Evolutionary conservation across 64 coral and sea anemone species (phyloP).

Genomic region (Acropora tenuis): DNA sequence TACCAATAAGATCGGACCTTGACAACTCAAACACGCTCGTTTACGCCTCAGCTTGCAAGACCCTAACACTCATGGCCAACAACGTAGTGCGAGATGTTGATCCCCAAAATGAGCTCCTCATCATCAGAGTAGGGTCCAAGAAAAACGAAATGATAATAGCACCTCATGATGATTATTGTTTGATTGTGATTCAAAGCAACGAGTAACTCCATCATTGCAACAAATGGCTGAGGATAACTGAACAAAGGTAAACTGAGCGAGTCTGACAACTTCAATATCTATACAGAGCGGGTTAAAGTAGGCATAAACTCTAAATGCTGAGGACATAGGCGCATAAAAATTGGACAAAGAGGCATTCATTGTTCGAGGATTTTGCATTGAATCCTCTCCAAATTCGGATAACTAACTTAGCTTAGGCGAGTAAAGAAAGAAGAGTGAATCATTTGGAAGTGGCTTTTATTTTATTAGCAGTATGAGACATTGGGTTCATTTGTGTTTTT

Average conservation of each 20-base stretch:
- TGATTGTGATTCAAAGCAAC: slow-evolving; percentile 79
- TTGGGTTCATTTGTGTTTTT: neutral
- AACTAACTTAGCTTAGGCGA: no score
- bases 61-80: slow-evolving; percentile 56
- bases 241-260: no score
- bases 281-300: no score
- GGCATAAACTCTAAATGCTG: no score
- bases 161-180: slow-evolving; percentile 64
- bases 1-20: slow-evolving; percentile 76
- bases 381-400: neutral
- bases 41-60: slow-evolving; percentile 59
- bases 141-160: slow-evolving; percentile 90
- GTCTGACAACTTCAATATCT: no score
- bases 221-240: neutral
- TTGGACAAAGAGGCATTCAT: neutral
- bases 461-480: neutral
- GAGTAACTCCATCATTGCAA: slow-evolving; percentile 27
- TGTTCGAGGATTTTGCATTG: neutral
- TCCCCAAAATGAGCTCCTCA: slow-evolving; percentile 73
- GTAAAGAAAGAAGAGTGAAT: no score
- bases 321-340: no score
- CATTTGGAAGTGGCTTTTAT: no score
- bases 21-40: slow-evolving; percentile 79
- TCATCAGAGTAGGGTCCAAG: slow-evolving; percentile 69
- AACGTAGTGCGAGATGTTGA: slow-evolving; percentile 79